Evolutionary conservation across 2,113 vertebrate species (phyloP), one percentile per base, ranked within the genome.

Genomic region (Laticauda laticaudata): DNA sequence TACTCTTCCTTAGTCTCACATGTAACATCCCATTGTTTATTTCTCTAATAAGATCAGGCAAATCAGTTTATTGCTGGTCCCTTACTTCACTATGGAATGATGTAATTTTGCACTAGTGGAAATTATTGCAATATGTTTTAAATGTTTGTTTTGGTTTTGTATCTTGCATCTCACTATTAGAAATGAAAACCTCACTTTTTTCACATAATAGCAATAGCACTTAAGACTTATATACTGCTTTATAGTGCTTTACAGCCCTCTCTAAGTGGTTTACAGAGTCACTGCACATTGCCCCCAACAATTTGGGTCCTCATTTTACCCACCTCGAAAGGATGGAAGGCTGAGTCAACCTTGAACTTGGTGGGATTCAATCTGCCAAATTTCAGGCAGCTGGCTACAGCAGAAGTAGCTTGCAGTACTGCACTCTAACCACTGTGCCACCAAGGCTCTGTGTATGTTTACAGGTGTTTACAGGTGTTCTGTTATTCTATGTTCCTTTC

Each of bases 131-230:
- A n/a, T 94, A 90, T 48, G 4, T 75, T 87, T 0, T 0, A 39
- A 90, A 93, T 5, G 1, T 89, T 93, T 94, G 56, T 86, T 91
- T 48, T 61, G 92, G 95, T 34, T 75, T 18, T 39, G n/a, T 81
- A 81, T 34, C 15, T 81, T 81, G 34, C 15, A 81, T 39, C 69
- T 81, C 18, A 34, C 26, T 12, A 34, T 18, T 75, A 75, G 14
- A 75, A 75, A 75, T 18, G n/a, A 75, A 34, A 75, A 69, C 29
- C 29, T 69, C 26, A 64, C 11, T n/a, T 69, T 69, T 29, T 81
- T 81, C 15, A 20, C n/a, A 39, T 21, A 81, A 81, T 81, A 51
- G 48, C 48, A 51, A 51, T 51, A 51, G 48, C 48, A 51, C 48
- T 51, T 51, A 51, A 51, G 48, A 51, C 1, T 51, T 51, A 51